A percentile compares a stretch with the other conserved stretches of the same genome.
Conservation (phyloP, 1,140 invertebrate genomes). For the Parasteatoda tepidariorum region DNA sequence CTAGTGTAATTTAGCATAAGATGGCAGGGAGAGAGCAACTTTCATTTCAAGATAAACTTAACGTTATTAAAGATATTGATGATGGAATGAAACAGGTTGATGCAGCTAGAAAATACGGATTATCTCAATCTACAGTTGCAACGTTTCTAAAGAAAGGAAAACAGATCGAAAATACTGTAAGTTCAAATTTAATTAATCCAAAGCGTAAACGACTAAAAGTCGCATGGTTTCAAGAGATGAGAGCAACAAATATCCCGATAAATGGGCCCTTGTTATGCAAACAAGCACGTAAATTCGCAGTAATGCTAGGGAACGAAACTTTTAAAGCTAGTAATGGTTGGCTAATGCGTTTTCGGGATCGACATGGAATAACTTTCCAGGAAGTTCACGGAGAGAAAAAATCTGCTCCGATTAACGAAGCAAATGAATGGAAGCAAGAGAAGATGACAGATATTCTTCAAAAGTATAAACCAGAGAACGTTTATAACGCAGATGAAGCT, state of each 20-base stretch:
- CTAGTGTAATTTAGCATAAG: too few relatives aligned
- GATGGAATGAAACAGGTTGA: neutral
- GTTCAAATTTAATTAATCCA: slow-evolving; percentile 1
- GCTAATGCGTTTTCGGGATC: slow-evolving; percentile 8
- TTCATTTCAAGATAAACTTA: slow-evolving; percentile 12
- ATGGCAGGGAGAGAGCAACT: slow-evolving; percentile 9
- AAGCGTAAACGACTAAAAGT: slow-evolving; percentile 4
- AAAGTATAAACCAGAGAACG: neutral
- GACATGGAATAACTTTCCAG: slow-evolving; percentile 11
- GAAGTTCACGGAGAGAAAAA: slow-evolving; percentile 6
- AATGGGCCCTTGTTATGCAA: neutral
- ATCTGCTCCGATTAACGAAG: neutral
- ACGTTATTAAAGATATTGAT: neutral
- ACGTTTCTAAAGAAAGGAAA: slow-evolving; percentile 6
- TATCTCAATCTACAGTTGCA: neutral
- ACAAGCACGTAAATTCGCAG: slow-evolving; percentile 6
- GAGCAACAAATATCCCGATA: neutral
- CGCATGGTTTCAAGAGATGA: slow-evolving; percentile 10
- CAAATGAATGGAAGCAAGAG: neutral
- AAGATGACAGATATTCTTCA: neutral
- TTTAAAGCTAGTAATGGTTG: slow-evolving; percentile 4
- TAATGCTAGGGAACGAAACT: slow-evolving; percentile 10
- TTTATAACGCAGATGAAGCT: neutral
- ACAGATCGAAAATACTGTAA: slow-evolving; percentile 3
- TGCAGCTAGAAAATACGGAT: neutral